Evolutionary conservation across 2,888 invertebrate genomes (phyloP).

Genomic region (Prosopocoilus inquinatus): DNA sequence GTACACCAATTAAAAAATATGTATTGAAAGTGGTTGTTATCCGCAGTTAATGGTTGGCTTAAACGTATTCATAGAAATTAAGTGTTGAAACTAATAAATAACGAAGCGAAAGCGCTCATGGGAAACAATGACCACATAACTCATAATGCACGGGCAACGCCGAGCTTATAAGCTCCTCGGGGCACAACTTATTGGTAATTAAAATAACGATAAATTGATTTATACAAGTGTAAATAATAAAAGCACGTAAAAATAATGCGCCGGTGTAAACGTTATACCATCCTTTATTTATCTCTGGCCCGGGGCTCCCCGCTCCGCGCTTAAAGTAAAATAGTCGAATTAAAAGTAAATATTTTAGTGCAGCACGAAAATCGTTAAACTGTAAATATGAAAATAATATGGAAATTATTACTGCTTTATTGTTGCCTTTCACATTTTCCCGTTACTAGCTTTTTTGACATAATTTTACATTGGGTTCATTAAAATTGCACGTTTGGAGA

Average conservation of each 20-base stretch:
- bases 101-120: constrained; percentile 17
- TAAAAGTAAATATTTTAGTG: constrained; percentile 12
- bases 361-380: no score
- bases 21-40: constrained; percentile 9
- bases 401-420: no score
- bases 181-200: constrained; percentile 29
- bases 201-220: constrained; percentile 33
- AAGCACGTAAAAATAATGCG: constrained; percentile 22
- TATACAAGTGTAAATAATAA: constrained; percentile 25
- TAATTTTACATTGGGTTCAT: no score
- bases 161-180: constrained; percentile 22
- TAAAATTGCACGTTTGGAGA: no score
- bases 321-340: constrained; percentile 11
- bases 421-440: no score
- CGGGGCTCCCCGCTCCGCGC: constrained; percentile 5
- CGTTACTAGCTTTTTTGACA: no score
- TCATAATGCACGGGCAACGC: constrained; percentile 27
- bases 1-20: not conserved
- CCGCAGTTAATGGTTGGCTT: constrained; percentile 12
- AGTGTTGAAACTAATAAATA: constrained; percentile 23
- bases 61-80: constrained; percentile 20
- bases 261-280: constrained; percentile 17
- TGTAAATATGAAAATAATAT: no score
- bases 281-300: constrained; percentile 14
- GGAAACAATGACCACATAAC: constrained; percentile 23